A percentile compares a stretch with the other conserved stretches of the same genome.
These are phyloP conservation scores for Trypoxylon attenuatum DNA, from an alignment of 2,888 invertebrate genomes.

Conservation along the genomic window DNA sequence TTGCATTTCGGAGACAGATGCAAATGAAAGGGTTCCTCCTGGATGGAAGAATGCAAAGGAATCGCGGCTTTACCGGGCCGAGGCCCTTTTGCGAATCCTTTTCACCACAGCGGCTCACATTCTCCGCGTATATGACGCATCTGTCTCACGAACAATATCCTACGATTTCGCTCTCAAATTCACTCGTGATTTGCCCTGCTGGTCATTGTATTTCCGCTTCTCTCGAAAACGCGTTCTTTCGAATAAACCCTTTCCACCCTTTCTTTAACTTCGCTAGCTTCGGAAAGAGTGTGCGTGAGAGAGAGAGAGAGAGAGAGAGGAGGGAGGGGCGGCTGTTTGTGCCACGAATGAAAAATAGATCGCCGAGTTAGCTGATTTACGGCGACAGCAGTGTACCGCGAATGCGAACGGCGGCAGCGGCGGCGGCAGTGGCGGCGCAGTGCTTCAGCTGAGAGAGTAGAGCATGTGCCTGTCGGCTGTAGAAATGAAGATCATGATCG, in stretches of 20 bases:
- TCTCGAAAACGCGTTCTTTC: slow-evolving; percentile 45
- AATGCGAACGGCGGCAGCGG: neutral
- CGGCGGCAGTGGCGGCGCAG: neutral
- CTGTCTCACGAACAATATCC: slow-evolving; percentile 56
- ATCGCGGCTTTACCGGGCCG: slow-evolving; percentile 49
- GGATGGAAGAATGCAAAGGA: slow-evolving; percentile 51
- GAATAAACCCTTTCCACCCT: slow-evolving; percentile 25
- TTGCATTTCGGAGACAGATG: slow-evolving; percentile 62
- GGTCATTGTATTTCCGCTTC: slow-evolving; percentile 45
- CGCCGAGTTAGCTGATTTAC: neutral
- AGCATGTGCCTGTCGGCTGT: neutral
- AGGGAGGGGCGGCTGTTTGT: neutral
- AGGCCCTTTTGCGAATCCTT: slow-evolving; percentile 52
- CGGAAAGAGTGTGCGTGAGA: too few species aligned
- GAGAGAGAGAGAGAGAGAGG: too few species aligned
- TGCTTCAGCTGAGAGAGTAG: neutral
- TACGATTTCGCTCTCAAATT: slow-evolving; percentile 53
- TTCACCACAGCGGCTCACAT: slow-evolving; percentile 44
- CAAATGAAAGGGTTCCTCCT: slow-evolving; percentile 59
- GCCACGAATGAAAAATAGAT: neutral
- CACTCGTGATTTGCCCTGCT: slow-evolving; percentile 48
- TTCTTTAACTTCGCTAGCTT: slow-evolving; percentile 17
- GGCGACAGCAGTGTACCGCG: neutral
- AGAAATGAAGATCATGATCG: neutral
- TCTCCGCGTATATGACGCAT: slow-evolving; percentile 50